Base-by-base conservation (phyloP, 2,113 vertebrate species). In the Turnix velox region DNA sequence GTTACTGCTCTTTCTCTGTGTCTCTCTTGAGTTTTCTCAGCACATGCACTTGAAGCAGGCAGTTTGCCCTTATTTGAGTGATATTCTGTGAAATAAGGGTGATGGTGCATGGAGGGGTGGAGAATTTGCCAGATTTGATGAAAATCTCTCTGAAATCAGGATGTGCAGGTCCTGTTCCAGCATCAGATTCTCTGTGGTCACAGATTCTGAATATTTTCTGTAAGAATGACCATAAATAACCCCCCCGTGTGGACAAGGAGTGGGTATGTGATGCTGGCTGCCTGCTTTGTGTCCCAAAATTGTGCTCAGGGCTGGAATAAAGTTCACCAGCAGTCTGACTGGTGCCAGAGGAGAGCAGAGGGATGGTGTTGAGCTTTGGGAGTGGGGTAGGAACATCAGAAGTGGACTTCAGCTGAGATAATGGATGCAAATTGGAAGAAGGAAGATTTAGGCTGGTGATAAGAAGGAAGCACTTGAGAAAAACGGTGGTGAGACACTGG, bases 1-100 rank as follows among this genome's bases (percentile, higher is more conserved):
- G 69, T 43, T 45, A 7, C 57, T 87, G 79, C 69, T 92, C 88
- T 10, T 10, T 90, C 95, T 86, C 66, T 80, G 46, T 78, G 75
- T 80, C 25, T 84, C 30, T 66, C 79, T 73, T 73, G 69, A 91
- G 62, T 86, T 95, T 96, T 95, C 95, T 95, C 93, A 93, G 78
- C 88, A 39, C 66, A 77, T 54, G 63, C 52, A 39, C 80, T 96
- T 58, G 77, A 85, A 81, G 62, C 59, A 91, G 59, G 93, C 93
- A 87, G 27, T 77, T 62, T 93, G 91, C 71, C 54, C 71, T 74
- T 68, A 55, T 51, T 83, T 86, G 61, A 87, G 8, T 61, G 71
- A 77, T 85, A 18, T 24, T 74, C 42, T 76, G 61, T 27, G 27
- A 75, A 88, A 95, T 81, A 91, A 93, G 65, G 54, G 23, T 31